Percentiles rank a stretch among this genome's conserved stretches.
Evolutionary conservation across 1,140 invertebrate genomes (phyloP).

Genomic region (Aphis craccivora): DNA sequence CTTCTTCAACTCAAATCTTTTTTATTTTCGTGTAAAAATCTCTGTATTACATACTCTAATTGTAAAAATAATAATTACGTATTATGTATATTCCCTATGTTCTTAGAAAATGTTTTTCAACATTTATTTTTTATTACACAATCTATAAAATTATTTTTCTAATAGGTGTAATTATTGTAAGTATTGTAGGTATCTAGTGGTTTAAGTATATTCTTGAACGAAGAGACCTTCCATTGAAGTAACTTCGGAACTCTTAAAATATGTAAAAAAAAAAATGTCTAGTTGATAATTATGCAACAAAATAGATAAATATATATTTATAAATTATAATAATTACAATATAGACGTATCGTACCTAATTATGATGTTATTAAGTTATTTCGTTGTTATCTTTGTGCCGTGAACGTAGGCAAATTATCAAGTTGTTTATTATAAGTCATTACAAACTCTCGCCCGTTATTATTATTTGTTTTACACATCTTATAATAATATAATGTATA

Average conservation of each 20-base stretch:
- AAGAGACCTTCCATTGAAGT: too few relatives aligned
- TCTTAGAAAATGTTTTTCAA: too few relatives aligned
- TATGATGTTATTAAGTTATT: slow-evolving; percentile 9
- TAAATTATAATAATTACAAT: neutral
- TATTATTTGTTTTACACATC: neutral
- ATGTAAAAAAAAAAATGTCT: neutral
- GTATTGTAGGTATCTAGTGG: too few relatives aligned
- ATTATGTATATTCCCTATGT: neutral
- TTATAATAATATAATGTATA: too few relatives aligned
- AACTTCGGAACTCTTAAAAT: too few relatives aligned
- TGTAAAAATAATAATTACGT: neutral
- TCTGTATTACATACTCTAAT: neutral
- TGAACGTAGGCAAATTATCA: neutral
- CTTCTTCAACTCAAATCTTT: neutral
- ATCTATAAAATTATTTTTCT: too few relatives aligned
- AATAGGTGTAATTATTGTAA: too few relatives aligned
- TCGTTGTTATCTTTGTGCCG: neutral
- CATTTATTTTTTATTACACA: too few relatives aligned
- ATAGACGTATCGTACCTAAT: neutral
- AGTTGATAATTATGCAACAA: neutral
- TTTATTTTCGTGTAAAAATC: neutral
- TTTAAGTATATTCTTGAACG: too few relatives aligned
- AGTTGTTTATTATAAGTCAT: neutral
- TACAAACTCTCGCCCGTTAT: neutral
- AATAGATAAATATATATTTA: neutral